phyloP scores from a whole-genome alignment of 37 sponge, comb jelly and placozoan species.

The Crambe crambe region DNA sequence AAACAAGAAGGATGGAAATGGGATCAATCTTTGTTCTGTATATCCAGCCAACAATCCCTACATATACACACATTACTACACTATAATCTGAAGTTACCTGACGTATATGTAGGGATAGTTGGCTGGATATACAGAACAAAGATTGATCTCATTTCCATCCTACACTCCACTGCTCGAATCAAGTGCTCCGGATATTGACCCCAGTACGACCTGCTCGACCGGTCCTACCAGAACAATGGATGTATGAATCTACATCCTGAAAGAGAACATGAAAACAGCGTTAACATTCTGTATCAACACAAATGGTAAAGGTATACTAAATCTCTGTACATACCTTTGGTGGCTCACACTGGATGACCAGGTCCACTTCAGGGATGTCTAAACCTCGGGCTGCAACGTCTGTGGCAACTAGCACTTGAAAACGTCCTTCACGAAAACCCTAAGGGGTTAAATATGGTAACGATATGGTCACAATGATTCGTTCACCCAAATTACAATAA shows the following conservation, averaged over 20 bases:
- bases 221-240: constrained; percentile 93
- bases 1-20: too few species aligned
- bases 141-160: too few species aligned
- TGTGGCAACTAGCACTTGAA: constrained; percentile 93
- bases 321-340: constrained; percentile 67
- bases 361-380: constrained; percentile 97
- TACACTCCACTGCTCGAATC: constrained; percentile 75
- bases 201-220: constrained; percentile 94
- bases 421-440: constrained; percentile 89
- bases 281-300: too few species aligned
- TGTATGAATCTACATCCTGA: constrained; percentile 94
- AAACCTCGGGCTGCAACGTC: constrained; percentile 98
- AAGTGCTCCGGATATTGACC: constrained; percentile 76
- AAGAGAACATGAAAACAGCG: neutral
- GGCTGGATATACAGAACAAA: too few species aligned
- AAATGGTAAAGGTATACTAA: neutral
- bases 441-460: too few species aligned
- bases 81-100: too few species aligned
- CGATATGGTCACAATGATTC: too few species aligned
- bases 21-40: too few species aligned
- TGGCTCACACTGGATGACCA: constrained; percentile 98
- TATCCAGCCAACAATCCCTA: too few species aligned
- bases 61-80: too few species aligned
- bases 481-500: too few species aligned
- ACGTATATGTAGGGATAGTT: too few species aligned